Conservation (phyloP, 2,113 vertebrate species). For the Microcebus lehilahytsara region DNA sequence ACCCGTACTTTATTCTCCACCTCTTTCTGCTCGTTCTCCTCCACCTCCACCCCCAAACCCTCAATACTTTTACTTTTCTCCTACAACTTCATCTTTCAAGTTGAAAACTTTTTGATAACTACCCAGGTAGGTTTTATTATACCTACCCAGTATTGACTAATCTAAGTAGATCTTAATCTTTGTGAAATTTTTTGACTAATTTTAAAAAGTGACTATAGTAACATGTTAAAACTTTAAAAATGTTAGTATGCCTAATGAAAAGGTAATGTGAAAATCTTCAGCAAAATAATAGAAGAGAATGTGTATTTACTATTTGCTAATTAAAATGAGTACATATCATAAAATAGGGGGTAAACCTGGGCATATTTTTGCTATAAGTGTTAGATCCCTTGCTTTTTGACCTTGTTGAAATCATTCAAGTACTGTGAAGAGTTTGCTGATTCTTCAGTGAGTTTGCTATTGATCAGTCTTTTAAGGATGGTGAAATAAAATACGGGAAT, state of each 20-base stretch:
- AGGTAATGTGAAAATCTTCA: neutral
- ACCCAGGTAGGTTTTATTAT: neutral
- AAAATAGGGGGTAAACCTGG: neutral
- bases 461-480: neutral
- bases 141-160: neutral
- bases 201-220: neutral
- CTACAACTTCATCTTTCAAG: neutral
- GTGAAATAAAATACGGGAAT: neutral
- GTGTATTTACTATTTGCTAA: neutral
- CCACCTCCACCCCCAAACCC: neutral
- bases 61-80: neutral
- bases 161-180: neutral
- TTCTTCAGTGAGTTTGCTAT: neutral
- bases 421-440: neutral
- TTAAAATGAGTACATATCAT: neutral
- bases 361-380: neutral
- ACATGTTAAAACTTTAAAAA: neutral
- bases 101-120: too few relatives aligned
- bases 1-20: neutral
- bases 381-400: neutral
- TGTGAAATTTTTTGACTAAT: constrained; percentile 20
- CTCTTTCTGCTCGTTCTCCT: neutral
- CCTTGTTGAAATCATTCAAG: neutral
- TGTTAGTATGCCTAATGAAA: neutral
- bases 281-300: neutral